Evolutionary conservation across 2,888 invertebrate species (phyloP).

Genomic region (Epinotia brunnichana): DNA sequence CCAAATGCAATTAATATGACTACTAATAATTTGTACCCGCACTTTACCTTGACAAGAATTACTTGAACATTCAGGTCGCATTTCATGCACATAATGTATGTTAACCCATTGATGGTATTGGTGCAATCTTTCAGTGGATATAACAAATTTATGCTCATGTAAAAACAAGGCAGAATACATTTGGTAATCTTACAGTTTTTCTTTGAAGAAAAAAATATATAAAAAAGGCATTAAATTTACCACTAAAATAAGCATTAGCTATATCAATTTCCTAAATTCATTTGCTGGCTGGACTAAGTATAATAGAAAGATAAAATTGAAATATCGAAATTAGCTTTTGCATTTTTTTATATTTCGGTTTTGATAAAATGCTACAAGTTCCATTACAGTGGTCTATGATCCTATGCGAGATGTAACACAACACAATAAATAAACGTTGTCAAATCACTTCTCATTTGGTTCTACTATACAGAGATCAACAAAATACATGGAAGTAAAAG

Average conservation of each 20-base stretch:
- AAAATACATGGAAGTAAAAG: conserved; percentile 62
- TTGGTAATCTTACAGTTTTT: conserved; percentile 67
- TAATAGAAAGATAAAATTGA: conserved; percentile 58
- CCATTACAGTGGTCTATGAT: conserved; percentile 53
- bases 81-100: background rate
- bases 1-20: conserved; percentile 27
- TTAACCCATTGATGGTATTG: background rate
- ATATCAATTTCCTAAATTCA: conserved; percentile 35
- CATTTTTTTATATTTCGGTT: conserved; percentile 54
- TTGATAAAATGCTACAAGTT: conserved; percentile 47
- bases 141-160: conserved; percentile 15
- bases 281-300: conserved; percentile 43
- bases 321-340: conserved; percentile 56
- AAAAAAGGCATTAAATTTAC: conserved; percentile 68
- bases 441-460: conserved; percentile 72
- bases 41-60: conserved; percentile 15
- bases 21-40: conserved; percentile 36
- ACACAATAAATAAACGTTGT: conserved; percentile 62
- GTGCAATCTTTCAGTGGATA: background rate
- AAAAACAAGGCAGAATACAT: conserved; percentile 67
- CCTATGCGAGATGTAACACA: conserved; percentile 53
- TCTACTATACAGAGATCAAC: conserved; percentile 78
- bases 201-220: conserved; percentile 73
- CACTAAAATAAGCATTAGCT: conserved; percentile 70
- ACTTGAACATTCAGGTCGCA: background rate